Conservation (phyloP, 2,888 invertebrate genomes). For the Macrosoma leucophasiata region DNA sequence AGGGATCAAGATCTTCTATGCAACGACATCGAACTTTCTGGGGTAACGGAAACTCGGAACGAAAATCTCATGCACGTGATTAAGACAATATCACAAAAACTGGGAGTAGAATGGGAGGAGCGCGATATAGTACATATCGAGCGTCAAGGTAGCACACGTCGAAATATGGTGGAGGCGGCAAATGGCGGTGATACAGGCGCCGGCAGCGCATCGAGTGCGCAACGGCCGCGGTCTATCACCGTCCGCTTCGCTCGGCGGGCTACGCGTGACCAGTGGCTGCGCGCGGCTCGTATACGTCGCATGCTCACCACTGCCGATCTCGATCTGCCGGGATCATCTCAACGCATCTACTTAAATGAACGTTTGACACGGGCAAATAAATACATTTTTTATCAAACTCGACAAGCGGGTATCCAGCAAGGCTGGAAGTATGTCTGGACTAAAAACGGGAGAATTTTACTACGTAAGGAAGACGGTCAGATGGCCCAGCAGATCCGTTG, state of each 20-base stretch:
- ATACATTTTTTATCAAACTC: not conserved
- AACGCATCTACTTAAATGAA: conserved; percentile 5
- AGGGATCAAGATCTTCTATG: not conserved
- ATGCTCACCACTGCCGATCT: not conserved
- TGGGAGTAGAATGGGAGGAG: conserved; percentile 1
- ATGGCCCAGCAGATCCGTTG: not conserved
- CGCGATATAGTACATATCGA: not conserved
- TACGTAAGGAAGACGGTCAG: not conserved
- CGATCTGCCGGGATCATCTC: not conserved
- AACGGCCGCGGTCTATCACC: not conserved
- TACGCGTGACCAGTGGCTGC: not conserved
- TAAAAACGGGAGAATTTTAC: not conserved
- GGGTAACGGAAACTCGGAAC: not conserved
- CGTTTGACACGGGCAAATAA: conserved; percentile 2
- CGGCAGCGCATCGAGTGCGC: not conserved
- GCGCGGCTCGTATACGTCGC: not conserved
- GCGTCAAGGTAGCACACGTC: not conserved
- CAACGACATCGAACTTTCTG: not conserved
- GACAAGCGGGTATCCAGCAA: not conserved
- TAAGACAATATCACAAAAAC: not conserved
- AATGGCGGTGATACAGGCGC: too few species aligned
- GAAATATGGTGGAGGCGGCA: too few species aligned
- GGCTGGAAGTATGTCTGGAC: not conserved
- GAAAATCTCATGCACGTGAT: not conserved
- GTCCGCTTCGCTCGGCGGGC: conserved; percentile 1